Evolutionary conservation across 2,888 invertebrate genomes (phyloP), one percentile per base, ranked within the genome.

Genomic region (Odontocerum albicorne): DNA sequence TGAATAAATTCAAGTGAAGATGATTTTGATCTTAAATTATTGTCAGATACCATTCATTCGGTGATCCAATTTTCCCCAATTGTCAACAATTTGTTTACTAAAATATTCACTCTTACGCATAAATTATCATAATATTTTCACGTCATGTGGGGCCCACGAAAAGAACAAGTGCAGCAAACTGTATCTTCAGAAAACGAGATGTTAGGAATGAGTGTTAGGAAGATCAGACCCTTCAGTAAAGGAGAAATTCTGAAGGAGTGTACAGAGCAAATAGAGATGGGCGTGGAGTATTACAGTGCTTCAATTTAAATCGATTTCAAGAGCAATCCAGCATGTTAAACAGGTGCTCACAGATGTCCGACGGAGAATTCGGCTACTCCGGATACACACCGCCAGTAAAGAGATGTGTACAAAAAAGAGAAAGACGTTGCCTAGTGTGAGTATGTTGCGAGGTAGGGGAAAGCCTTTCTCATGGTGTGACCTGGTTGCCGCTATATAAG

Each of bases 401-500:
- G 35, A 35, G 6, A 22, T 47, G 39, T 35, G 39, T 49, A 54
- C 55, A 55, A 55, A 55, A 49, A 55, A 55, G 55, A 55, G 55
- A 55, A 55, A 55, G 55, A 54, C 27, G 22, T 21, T 10, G 17
- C 21, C 39, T 38, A 27, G 27, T 49, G 42, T 42, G 40, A 21
- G 40, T 21, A 33, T 20, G 53, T 15, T 21, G 49, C 38, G 49
- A 38, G 52, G 44, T 32, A 32, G 46, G 53, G 47, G 38, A 50
- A 42, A 50, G 54, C 49, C 49, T 54, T 54, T 54, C 54, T 47
- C 54, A 49, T 49, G 39, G 22, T 32, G 31, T 58, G 58, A 55
- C 58, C 58, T 54, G 49, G 46, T 49, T 58, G 51, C 47, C 31
- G 49, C 51, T 60, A 60, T 60, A 60, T 51, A 60, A 60, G 60